Conservation (phyloP, 2,113 vertebrate genomes). For the Rhinogobius similis region DNA sequence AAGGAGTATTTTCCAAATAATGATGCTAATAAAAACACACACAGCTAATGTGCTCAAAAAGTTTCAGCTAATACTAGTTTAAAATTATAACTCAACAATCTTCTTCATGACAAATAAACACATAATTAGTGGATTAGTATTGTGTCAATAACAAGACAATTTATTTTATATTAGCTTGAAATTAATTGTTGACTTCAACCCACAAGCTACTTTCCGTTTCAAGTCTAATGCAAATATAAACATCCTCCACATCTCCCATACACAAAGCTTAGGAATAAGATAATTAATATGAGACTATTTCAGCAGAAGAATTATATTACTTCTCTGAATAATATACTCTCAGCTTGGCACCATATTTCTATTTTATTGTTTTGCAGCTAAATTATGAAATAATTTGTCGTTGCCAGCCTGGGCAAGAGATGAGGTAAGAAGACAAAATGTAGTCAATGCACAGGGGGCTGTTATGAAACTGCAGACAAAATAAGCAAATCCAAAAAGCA, state of each 20-base stretch:
- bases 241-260: not conserved
- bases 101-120: not conserved
- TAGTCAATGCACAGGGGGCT: constrained; percentile 29
- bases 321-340: constrained; percentile 16
- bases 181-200: not conserved
- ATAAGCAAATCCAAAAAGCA: constrained; percentile 58
- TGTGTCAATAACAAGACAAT: not conserved
- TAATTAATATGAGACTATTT: constrained; percentile 16
- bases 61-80: not conserved
- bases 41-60: not conserved
- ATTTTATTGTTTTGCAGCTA: not conserved
- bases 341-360: not conserved
- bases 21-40: not conserved
- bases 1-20: not conserved
- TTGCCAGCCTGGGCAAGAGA: not conserved
- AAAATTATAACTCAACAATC: not conserved
- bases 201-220: not conserved
- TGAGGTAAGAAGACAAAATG: constrained; percentile 15
- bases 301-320: not conserved
- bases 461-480: constrained; percentile 60
- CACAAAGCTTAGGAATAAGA: not conserved
- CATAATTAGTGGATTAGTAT: not conserved
- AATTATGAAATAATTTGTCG: not conserved
- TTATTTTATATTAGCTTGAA: not conserved
- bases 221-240: not conserved